Percentiles rank a stretch among this genome's conserved stretches.
These are phyloP conservation scores for Drosophila obscura DNA, from an alignment of 1,140 invertebrate genomes.

Conservation along the genomic window DNA sequence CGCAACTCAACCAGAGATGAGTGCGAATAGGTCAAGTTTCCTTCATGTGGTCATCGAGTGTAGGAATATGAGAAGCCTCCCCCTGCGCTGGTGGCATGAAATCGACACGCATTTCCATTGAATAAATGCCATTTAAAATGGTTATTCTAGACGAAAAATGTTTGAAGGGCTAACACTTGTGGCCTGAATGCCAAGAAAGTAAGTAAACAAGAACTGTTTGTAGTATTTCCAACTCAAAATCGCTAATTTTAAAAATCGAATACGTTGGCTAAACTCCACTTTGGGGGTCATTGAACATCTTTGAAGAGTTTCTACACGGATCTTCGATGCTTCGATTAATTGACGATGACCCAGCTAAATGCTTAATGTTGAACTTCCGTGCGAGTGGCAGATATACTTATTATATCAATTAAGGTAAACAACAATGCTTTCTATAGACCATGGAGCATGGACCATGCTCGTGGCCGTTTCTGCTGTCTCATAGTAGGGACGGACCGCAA, in stretches of 20 bases:
- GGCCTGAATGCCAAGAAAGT: slow-evolving; percentile 2
- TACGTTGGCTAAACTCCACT: neutral
- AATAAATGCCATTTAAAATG: slow-evolving; percentile 14
- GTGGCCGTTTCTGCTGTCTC: slow-evolving; percentile 56
- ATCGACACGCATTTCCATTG: slow-evolving; percentile 27
- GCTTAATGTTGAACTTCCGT: slow-evolving; percentile 66
- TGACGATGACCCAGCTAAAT: slow-evolving; percentile 67
- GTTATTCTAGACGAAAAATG: slow-evolving; percentile 31
- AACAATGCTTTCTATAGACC: slow-evolving; percentile 47
- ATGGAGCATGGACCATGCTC: too few species aligned
- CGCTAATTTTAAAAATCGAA: neutral
- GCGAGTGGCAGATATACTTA: slow-evolving; percentile 55
- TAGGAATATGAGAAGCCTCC: slow-evolving; percentile 20
- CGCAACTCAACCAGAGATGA: neutral
- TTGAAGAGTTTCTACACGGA: slow-evolving; percentile 25
- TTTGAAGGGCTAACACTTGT: slow-evolving; percentile 2
- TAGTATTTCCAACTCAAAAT: neutral
- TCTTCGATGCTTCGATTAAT: slow-evolving; percentile 30
- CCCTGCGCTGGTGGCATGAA: slow-evolving; percentile 6
- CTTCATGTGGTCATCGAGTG: slow-evolving; percentile 13
- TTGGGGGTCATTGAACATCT: slow-evolving; percentile 15
- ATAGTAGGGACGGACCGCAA: slow-evolving; percentile 47
- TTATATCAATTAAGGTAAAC: slow-evolving; percentile 72
- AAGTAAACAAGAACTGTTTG: neutral
- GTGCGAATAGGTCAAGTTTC: slow-evolving; percentile 28